Conservation (phyloP, 2,797 vertebrate species). For the Tragopan temminckii region DNA sequence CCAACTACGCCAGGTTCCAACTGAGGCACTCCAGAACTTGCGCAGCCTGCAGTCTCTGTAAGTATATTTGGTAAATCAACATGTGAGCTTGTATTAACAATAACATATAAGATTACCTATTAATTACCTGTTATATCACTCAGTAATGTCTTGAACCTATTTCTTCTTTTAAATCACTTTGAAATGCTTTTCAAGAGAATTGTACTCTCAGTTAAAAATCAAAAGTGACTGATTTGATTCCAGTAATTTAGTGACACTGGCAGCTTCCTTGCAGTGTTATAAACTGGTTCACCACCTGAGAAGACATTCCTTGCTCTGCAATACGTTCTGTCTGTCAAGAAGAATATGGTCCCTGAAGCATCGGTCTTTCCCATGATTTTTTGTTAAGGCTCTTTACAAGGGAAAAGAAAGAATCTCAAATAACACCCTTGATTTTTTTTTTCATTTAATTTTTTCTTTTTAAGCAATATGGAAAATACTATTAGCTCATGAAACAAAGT, state of each 20-base stretch:
- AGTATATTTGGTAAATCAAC: constrained; percentile 72
- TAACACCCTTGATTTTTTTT: not conserved
- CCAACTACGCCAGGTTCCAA: constrained; percentile 88
- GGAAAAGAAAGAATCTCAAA: not conserved
- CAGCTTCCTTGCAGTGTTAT: not conserved
- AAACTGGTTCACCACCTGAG: not conserved
- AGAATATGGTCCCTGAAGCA: not conserved
- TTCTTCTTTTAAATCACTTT: constrained; percentile 10
- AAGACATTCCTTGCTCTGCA: not conserved
- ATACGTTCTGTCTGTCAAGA: not conserved
- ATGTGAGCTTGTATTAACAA: not conserved
- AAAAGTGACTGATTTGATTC: constrained; percentile 1
- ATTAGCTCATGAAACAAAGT: not conserved
- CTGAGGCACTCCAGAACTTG: constrained; percentile 89
- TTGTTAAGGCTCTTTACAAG: not conserved
- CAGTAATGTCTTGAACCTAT: not conserved
- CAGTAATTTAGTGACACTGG: not conserved
- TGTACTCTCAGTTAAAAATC: constrained; percentile 12
- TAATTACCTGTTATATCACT: not conserved
- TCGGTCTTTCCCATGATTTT: not conserved
- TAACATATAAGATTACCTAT: not conserved
- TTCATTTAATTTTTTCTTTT: not conserved
- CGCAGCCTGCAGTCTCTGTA: constrained; percentile 93
- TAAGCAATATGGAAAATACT: constrained; percentile 18
- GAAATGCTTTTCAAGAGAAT: constrained; percentile 11